phyloP scores from a whole-genome alignment of 2,888 invertebrate species.

The Pocota personata region DNA sequence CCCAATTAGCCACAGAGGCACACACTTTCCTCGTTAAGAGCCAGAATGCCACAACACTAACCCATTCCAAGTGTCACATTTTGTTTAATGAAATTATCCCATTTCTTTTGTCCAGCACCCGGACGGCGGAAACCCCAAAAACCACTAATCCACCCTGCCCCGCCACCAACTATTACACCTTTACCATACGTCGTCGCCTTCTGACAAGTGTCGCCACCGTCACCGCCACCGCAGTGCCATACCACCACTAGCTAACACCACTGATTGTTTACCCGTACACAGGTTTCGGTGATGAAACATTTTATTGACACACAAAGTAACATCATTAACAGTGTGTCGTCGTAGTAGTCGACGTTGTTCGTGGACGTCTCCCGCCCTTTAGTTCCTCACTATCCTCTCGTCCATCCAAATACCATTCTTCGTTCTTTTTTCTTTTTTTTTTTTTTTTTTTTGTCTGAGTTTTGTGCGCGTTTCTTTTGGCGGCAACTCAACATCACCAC shows the following conservation, averaged over 20 bases:
- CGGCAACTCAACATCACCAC: conserved; percentile 18
- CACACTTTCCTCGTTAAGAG: conserved; percentile 23
- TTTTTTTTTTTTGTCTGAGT: background rate
- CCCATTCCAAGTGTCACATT: conserved; percentile 63
- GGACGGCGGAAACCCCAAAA: conserved; percentile 11
- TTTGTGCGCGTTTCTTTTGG: conserved; percentile 47
- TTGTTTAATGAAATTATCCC: conserved; percentile 60
- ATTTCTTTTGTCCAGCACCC: conserved; percentile 35
- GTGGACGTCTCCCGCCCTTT: background rate
- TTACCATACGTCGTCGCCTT: conserved; percentile 29
- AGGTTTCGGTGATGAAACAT: conserved; percentile 71
- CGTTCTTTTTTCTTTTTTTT: background rate
- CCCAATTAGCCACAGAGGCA: conserved; percentile 51
- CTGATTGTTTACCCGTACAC: conserved; percentile 57
- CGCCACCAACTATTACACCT: conserved; percentile 23
- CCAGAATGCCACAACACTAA: conserved; percentile 25
- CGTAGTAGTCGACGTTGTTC: conserved; percentile 2
- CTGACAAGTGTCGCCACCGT: conserved; percentile 47
- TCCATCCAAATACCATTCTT: background rate
- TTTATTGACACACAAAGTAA: conserved; percentile 73
- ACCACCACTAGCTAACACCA: background rate
- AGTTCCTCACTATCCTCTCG: background rate
- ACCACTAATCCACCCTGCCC: conserved; percentile 25
- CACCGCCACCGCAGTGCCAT: too few relatives aligned
- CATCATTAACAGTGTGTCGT: conserved; percentile 66